phyloP scores from a whole-genome alignment of 2,888 invertebrate genomes.

The Agrotis clavis region DNA sequence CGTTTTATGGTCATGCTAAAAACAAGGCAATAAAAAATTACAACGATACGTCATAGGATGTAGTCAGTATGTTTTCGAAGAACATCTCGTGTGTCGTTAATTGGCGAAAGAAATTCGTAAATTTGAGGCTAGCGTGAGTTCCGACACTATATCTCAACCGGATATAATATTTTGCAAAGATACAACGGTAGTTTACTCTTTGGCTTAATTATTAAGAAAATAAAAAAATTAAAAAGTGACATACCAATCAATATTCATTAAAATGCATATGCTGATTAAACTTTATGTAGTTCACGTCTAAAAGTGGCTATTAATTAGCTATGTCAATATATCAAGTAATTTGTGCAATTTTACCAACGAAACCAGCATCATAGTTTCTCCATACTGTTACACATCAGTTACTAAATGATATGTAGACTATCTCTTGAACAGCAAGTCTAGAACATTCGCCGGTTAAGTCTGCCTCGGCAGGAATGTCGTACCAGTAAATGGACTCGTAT shows the following conservation, averaged over 20 bases:
- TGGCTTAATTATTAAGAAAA: conserved; percentile 32
- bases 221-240: conserved; percentile 5
- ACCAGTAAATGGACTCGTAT: conserved; percentile 50
- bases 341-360: not conserved
- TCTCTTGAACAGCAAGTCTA: conserved; percentile 20
- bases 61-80: conserved; percentile 39
- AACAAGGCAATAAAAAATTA: conserved; percentile 35
- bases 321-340: not conserved
- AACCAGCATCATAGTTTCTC: not conserved
- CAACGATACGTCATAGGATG: conserved; percentile 36
- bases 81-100: conserved; percentile 38
- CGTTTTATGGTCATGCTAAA: conserved; percentile 41
- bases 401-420: not conserved
- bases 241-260: conserved; percentile 6
- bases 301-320: not conserved
- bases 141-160: conserved; percentile 50
- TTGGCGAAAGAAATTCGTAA: conserved; percentile 62
- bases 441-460: conserved; percentile 38
- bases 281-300: not conserved
- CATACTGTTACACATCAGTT: not conserved
- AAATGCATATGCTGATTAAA: not conserved
- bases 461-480: conserved; percentile 59
- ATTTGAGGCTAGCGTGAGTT: conserved; percentile 61
- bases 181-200: conserved; percentile 42
- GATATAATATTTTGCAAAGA: conserved; percentile 50